Conservation (phyloP, 2,888 invertebrate genomes). For the Monopis laevigella region DNA sequence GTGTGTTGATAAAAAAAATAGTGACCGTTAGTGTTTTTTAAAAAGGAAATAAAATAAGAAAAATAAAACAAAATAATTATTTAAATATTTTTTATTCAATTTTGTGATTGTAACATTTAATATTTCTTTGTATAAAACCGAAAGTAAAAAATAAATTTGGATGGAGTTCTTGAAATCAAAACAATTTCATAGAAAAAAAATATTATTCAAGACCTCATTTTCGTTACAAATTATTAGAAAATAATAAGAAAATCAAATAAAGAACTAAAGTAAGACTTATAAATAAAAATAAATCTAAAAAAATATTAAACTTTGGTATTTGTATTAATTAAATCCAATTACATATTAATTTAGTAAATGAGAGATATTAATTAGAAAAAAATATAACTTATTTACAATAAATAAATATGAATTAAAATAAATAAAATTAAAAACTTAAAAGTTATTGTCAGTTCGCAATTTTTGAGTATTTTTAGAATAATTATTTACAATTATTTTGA, state of each 20-base stretch:
- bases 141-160: constrained; percentile 36
- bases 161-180: constrained; percentile 38
- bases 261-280: constrained; percentile 33
- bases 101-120: constrained; percentile 50
- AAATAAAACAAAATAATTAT: constrained; percentile 45
- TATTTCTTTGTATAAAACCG: constrained; percentile 29
- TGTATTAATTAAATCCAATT: constrained; percentile 25
- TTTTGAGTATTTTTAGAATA: constrained; percentile 46
- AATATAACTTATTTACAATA: constrained; percentile 48
- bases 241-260: constrained; percentile 18
- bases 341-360: not conserved
- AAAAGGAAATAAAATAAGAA: constrained; percentile 30
- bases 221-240: constrained; percentile 26
- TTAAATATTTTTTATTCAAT: constrained; percentile 21
- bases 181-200: not conserved
- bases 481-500: constrained; percentile 42
- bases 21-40: too few relatives aligned
- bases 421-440: constrained; percentile 41
- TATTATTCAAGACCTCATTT: not conserved
- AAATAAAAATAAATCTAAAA: constrained; percentile 43
- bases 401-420: constrained; percentile 31
- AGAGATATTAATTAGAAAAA: constrained; percentile 22
- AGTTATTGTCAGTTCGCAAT: constrained; percentile 65
- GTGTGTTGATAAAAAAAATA: constrained; percentile 19
- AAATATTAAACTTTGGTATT: constrained; percentile 66